phyloP scores from a whole-genome alignment of 2,888 invertebrate species.

The Cryptocheilus praepositus region DNA sequence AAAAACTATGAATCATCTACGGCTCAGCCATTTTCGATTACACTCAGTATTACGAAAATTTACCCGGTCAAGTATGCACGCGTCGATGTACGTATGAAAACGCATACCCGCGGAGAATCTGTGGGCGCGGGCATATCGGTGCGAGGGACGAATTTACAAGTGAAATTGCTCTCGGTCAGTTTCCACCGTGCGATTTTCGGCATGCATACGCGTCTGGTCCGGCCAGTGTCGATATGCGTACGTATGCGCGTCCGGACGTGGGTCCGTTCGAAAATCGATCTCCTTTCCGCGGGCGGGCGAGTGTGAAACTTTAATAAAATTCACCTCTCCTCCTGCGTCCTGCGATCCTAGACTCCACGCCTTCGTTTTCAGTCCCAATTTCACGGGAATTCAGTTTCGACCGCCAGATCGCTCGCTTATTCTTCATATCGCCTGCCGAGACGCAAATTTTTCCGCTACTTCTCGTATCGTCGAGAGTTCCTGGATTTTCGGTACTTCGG shows the following conservation, averaged over 20 bases:
- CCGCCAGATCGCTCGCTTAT: not conserved
- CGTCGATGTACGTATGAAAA: too few species aligned
- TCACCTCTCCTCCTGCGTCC: constrained; percentile 23
- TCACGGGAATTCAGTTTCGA: too few species aligned
- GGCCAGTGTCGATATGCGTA: not conserved
- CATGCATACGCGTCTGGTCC: constrained; percentile 20
- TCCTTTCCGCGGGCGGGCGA: constrained; percentile 21
- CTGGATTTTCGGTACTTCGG: too few species aligned
- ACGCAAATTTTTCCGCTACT: too few species aligned
- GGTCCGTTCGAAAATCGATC: constrained; percentile 46
- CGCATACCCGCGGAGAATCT: too few species aligned
- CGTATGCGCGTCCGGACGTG: not conserved
- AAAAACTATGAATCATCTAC: too few species aligned
- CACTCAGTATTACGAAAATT: too few species aligned
- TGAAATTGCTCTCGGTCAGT: constrained; percentile 57
- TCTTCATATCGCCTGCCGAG: not conserved
- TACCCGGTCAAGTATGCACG: too few species aligned
- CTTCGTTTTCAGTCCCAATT: not conserved
- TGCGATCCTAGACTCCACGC: constrained; percentile 1
- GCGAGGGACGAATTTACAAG: constrained; percentile 54
- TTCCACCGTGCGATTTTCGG: constrained; percentile 35
- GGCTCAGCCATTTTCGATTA: too few species aligned
- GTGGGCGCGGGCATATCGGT: constrained; percentile 23
- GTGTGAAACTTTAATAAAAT: constrained; percentile 53
- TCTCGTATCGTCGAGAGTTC: too few species aligned